Percentiles rank a stretch among this genome's conserved stretches.
phyloP scores from a whole-genome alignment of 2,888 invertebrate genomes.

The Xanthorhoe designata region DNA sequence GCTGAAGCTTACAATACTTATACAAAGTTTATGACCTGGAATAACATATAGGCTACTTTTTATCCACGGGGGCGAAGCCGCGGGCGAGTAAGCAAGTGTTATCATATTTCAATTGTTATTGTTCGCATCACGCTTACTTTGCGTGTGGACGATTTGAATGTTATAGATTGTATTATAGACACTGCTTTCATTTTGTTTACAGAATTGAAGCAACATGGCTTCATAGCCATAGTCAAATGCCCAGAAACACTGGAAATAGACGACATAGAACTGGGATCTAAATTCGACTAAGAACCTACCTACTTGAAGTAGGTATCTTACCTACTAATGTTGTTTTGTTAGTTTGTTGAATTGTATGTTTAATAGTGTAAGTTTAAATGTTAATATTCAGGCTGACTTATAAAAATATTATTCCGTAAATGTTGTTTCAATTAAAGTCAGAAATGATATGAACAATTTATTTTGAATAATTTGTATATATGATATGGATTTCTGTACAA shows the following conservation, averaged over 20 bases:
- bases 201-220: conserved; percentile 72
- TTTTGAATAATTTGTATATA: conserved; percentile 81
- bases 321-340: conserved; percentile 24
- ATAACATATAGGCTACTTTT: no score
- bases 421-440: conserved; percentile 52
- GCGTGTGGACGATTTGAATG: no score
- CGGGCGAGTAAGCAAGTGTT: no score
- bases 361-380: conserved; percentile 26
- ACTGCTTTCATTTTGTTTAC: conserved; percentile 46
- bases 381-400: conserved; percentile 15
- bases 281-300: conserved; percentile 44
- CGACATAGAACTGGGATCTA: conserved; percentile 62
- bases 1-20: no score
- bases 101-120: background rate
- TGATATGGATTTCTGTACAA: conserved; percentile 85
- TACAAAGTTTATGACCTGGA: no score
- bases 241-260: conserved; percentile 61
- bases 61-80: no score
- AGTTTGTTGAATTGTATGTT: conserved; percentile 11
- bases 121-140: background rate
- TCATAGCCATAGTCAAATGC: conserved; percentile 62
- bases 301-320: conserved; percentile 6
- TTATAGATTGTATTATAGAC: no score
- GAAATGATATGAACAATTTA: conserved; percentile 82
- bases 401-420: conserved; percentile 10